phyloP scores from a whole-genome alignment of 1,140 invertebrate genomes.

The Aporrectodea caliginosa region DNA sequence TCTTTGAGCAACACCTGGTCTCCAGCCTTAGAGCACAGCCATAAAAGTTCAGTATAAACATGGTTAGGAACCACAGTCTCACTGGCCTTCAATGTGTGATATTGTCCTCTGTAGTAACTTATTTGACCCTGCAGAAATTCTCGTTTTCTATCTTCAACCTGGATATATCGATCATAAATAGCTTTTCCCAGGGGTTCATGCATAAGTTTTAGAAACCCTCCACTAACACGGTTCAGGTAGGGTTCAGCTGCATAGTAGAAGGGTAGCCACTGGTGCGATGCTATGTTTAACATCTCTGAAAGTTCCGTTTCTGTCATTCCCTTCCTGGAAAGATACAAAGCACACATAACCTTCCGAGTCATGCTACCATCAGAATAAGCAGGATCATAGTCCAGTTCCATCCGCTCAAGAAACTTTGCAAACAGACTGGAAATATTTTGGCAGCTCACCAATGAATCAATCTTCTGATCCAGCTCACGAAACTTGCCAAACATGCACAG shows the following conservation, averaged over 20 bases:
- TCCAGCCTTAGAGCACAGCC: not conserved
- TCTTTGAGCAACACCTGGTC: not conserved
- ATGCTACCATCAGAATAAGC: not conserved
- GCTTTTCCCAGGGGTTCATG: not conserved
- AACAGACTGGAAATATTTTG: not conserved
- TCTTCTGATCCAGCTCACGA: constrained; percentile 45
- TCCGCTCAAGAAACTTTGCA: not conserved
- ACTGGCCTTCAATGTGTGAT: not conserved
- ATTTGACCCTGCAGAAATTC: not conserved
- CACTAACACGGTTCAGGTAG: not conserved
- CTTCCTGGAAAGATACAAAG: not conserved
- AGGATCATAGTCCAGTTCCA: not conserved
- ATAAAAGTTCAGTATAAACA: not conserved
- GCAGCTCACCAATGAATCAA: constrained; percentile 40
- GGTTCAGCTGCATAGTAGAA: not conserved
- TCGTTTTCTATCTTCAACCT: not conserved
- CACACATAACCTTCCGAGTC: not conserved
- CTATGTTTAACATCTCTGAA: not conserved
- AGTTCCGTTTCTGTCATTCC: not conserved
- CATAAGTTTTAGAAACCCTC: not conserved
- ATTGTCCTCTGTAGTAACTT: not conserved
- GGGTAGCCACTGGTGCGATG: not conserved
- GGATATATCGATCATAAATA: not conserved
- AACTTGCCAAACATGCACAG: constrained; percentile 47
- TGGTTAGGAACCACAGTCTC: not conserved